Evolutionary conservation across 2,888 invertebrate species (phyloP).

Genomic region (Lamproptera curius): DNA sequence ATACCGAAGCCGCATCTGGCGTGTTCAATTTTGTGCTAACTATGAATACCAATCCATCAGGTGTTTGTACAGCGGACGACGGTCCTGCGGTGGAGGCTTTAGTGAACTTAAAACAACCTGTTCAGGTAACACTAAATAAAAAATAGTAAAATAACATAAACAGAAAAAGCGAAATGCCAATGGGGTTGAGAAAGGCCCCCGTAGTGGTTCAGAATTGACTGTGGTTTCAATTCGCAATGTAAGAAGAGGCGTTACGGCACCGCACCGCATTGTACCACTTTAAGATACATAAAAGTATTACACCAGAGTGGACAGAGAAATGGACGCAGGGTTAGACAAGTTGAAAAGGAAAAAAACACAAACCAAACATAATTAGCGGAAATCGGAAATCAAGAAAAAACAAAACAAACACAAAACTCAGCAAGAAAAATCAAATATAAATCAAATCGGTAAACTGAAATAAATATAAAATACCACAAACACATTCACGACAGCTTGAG

Average conservation of each 20-base stretch:
- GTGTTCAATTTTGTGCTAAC: slow-evolving; percentile 46
- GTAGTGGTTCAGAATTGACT: not conserved
- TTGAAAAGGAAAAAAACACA: slow-evolving; percentile 35
- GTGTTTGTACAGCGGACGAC: slow-evolving; percentile 40
- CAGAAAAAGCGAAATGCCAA: slow-evolving; percentile 9
- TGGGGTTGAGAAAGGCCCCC: not conserved
- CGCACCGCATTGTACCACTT: slow-evolving; percentile 40
- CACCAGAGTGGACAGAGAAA: slow-evolving; percentile 25
- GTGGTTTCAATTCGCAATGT: not conserved
- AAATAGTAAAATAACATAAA: slow-evolving; percentile 4
- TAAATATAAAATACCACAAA: slow-evolving; percentile 35
- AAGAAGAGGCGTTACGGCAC: slow-evolving; percentile 39
- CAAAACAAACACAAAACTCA: slow-evolving; percentile 31
- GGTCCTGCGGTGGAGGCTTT: slow-evolving; percentile 24
- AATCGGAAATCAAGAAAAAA: slow-evolving; percentile 36
- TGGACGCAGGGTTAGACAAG: slow-evolving; percentile 29
- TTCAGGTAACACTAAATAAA: not conserved
- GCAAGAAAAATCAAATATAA: slow-evolving; percentile 26
- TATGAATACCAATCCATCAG: slow-evolving; percentile 54
- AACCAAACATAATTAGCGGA: too few species aligned
- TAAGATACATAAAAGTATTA: slow-evolving; percentile 22
- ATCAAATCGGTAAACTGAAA: slow-evolving; percentile 21
- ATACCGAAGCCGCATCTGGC: slow-evolving; percentile 43
- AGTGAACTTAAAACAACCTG: slow-evolving; percentile 21
- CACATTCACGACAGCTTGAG: slow-evolving; percentile 60